phyloP scores from a whole-genome alignment of 1,140 invertebrate species.

The Phymastichus coffea region DNA sequence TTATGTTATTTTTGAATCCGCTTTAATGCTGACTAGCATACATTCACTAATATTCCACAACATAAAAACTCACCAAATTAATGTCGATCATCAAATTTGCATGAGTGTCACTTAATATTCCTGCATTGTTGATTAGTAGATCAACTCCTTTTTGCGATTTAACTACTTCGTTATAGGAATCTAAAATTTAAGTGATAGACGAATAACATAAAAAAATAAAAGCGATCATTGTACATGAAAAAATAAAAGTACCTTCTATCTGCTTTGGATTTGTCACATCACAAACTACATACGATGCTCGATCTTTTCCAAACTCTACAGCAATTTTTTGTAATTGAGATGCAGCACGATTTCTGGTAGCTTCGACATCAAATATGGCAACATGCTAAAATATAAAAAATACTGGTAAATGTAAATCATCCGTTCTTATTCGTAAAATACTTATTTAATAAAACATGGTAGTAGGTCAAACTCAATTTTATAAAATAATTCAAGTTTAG shows the following conservation, averaged over 20 bases:
- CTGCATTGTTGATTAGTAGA: constrained; percentile 65
- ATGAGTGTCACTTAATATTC: constrained; percentile 57
- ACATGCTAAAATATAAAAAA: constrained; percentile 16
- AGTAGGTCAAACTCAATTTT: too few species aligned
- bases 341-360: constrained; percentile 17
- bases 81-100: constrained; percentile 52
- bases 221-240: not conserved
- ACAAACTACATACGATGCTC: constrained; percentile 28
- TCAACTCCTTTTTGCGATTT: constrained; percentile 57
- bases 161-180: constrained; percentile 46
- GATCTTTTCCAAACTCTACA: constrained; percentile 30
- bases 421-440: too few species aligned
- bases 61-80: constrained; percentile 56
- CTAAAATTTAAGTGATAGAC: constrained; percentile 41
- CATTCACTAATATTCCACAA: too few species aligned
- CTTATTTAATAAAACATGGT: too few species aligned
- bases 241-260: constrained; percentile 27
- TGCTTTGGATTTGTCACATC: constrained; percentile 32
- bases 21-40: too few species aligned
- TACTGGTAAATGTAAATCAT: too few species aligned
- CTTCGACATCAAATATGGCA: constrained; percentile 28
- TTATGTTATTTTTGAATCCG: too few species aligned
- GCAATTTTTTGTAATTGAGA: constrained; percentile 18
- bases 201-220: not conserved
- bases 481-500: too few species aligned